phyloP scores from a whole-genome alignment of 2,888 invertebrate genomes.

The Stenodema calcarata region DNA sequence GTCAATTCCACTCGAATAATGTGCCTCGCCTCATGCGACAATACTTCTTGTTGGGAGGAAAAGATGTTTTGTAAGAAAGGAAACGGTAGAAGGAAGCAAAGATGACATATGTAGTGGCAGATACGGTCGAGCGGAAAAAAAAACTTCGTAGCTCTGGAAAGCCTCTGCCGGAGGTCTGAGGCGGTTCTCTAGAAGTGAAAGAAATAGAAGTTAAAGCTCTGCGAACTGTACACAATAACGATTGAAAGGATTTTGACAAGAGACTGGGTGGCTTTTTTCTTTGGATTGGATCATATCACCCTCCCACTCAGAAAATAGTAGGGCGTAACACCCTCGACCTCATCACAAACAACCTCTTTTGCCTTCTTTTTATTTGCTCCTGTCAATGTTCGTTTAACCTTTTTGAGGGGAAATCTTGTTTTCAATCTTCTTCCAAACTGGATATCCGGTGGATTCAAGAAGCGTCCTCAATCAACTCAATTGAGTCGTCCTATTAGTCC shows the following conservation, averaged over 20 bases:
- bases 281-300: not conserved
- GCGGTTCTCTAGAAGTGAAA: not conserved
- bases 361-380: not conserved
- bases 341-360: not conserved
- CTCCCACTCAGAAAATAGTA: not conserved
- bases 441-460: not conserved
- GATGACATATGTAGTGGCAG: constrained; percentile 25
- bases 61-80: not conserved
- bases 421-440: not conserved
- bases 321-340: not conserved
- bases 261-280: not conserved
- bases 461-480: not conserved
- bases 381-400: not conserved
- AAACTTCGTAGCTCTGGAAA: not conserved
- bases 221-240: constrained; percentile 9
- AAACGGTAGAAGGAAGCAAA: constrained; percentile 11
- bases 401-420: not conserved
- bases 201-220: constrained; percentile 3
- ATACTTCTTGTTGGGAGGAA: not conserved
- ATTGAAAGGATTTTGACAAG: constrained; percentile 22
- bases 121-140: constrained; percentile 5
- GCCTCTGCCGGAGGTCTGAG: not conserved
- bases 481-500: not conserved
- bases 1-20: not conserved
- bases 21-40: not conserved